Percentiles rank a stretch among this genome's conserved stretches.
Evolutionary conservation across 2,113 vertebrate species (phyloP).

Genomic region (Chloroceryle aenea): DNA sequence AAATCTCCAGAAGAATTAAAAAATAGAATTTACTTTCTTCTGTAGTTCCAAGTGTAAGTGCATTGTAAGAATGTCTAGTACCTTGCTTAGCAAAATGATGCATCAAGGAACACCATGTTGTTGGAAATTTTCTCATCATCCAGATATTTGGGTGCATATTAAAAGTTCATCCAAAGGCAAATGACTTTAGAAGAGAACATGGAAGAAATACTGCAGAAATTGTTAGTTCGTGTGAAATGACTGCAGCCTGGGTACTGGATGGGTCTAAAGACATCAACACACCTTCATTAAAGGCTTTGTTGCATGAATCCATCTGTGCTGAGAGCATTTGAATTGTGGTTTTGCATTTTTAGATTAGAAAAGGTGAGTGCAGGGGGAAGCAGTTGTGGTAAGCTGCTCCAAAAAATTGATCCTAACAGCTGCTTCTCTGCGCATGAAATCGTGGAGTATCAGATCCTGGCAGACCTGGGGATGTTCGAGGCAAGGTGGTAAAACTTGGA

Average conservation of each 20-base stretch:
- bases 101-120: background rate
- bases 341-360: background rate
- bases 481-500: background rate
- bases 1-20: background rate
- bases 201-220: background rate
- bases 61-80: background rate
- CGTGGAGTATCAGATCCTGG: background rate
- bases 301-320: background rate
- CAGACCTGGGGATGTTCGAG: background rate
- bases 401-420: background rate
- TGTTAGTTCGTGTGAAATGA: background rate
- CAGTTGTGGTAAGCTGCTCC: background rate
- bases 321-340: background rate
- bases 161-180: background rate
- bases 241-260: background rate
- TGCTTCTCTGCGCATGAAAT: background rate
- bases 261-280: background rate
- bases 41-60: background rate
- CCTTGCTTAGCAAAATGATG: background rate
- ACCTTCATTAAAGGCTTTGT: too few species aligned
- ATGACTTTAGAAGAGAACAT: background rate
- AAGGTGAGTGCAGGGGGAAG: rapidly evolving
- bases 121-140: background rate
- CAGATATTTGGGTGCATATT: background rate
- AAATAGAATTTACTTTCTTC: background rate